Evolutionary conservation across 1,140 invertebrate species (phyloP), one percentile per base, ranked within the genome.

Genomic region (Pogonomyrmex barbatus): DNA sequence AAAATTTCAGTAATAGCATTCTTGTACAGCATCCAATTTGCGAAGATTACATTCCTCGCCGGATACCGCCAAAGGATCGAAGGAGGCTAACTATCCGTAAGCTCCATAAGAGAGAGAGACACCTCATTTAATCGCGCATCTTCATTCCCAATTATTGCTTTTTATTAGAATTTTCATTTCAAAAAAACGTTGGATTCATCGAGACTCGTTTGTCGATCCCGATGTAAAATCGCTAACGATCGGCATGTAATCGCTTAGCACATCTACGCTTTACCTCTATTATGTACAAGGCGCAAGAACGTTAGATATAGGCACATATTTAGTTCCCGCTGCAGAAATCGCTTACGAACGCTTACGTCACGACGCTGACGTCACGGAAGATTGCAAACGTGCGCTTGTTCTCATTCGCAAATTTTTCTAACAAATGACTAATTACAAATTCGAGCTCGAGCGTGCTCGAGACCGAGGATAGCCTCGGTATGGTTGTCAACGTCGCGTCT

Each of bases 231-330:
- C 6, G 30, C 30, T 42, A 14, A 30, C 2, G 30, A 54, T 68
- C 47, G 10, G 50, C 24, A 10, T 14, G 8, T 24, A 47, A 47
- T 42, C 30, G 54, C 79, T 81, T 68, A 68, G 17, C 45, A 73
- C 52, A 30, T 56, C 8, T 73, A 73, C 12, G 8, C 5, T 75
- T 10, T 75, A 75, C 30, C 42, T 73, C 52, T 82, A 82, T 47
- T 83, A 83, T 83, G 17, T 83, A 83, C 79, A 83, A 60, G 42
- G 67, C 54, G 79, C 79, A 4, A 47, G 24, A 17, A 24, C 42
- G 47, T 79, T 68, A 36, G 30, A 9, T 81, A 81, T 70, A 81
- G 78, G 79, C 79, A 75, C 79, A 60, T 73, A 30, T 71, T 82
- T 42, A 60, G 24, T 24, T 47, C 30, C 56, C 30, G 30, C 10